Conservation (phyloP, 2,797 vertebrate species). For the Etheostoma perlongum region DNA sequence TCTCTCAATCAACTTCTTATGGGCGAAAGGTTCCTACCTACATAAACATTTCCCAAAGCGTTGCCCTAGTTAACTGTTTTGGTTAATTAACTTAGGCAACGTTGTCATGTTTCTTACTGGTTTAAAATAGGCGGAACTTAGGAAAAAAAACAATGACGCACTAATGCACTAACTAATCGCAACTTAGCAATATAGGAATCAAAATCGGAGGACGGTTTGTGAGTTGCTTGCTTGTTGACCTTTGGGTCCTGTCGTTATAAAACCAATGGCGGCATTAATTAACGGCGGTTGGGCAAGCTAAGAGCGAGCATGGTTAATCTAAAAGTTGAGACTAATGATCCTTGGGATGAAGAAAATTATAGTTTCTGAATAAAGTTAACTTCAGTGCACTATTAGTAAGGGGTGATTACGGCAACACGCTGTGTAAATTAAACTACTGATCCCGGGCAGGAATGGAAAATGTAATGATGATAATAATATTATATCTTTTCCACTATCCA, state of each 20-base stretch:
- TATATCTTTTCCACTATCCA: slow-evolving; percentile 36
- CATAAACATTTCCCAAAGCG: background rate
- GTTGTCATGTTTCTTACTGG: background rate
- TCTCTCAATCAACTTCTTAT: background rate
- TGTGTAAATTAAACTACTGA: slow-evolving; percentile 53
- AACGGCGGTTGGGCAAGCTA: slow-evolving; percentile 1
- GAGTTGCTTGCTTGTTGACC: slow-evolving; percentile 5
- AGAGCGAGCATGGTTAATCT: slow-evolving; percentile 16
- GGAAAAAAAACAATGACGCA: background rate
- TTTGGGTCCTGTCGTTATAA: slow-evolving; percentile 6
- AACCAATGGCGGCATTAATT: slow-evolving; percentile 14
- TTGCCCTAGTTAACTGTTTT: background rate
- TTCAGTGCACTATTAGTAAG: slow-evolving; percentile 34
- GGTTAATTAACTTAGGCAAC: background rate
- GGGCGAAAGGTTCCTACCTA: background rate
- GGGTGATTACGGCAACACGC: slow-evolving; percentile 44
- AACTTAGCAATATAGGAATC: slow-evolving; percentile 5
- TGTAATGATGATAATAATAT: slow-evolving; percentile 47
- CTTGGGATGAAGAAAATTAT: slow-evolving; percentile 45
- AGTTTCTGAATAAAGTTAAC: slow-evolving; percentile 47
- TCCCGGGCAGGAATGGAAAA: slow-evolving; percentile 36
- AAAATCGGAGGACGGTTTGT: background rate
- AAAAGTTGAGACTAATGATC: slow-evolving; percentile 23
- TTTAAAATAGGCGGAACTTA: slow-evolving; percentile 2
- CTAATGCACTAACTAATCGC: background rate